Conservation (phyloP, 1,140 invertebrate genomes). For the Megalonaias nervosa region DNA sequence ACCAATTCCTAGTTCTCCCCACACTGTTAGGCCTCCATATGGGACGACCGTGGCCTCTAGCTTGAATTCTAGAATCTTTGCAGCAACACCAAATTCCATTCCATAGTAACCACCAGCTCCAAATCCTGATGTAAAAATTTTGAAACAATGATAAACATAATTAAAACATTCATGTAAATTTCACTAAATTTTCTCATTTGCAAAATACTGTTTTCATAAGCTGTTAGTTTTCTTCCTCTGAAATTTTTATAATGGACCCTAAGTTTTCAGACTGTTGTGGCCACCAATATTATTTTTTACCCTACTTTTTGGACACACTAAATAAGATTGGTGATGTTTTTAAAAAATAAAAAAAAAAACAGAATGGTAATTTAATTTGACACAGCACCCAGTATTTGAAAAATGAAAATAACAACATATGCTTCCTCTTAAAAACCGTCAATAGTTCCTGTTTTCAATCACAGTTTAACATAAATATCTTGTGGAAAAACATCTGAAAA, state of each 20-base stretch:
- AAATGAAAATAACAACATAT: no score
- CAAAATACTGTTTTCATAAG: no score
- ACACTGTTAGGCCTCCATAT: conserved; percentile 36
- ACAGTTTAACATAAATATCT: no score
- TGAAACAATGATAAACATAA: neutral
- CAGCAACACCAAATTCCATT: conserved; percentile 41
- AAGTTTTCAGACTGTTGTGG: neutral
- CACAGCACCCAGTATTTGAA: no score
- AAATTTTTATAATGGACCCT: neutral
- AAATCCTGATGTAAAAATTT: conserved; percentile 38
- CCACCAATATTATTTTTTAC: neutral
- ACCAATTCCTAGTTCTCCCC: conserved; percentile 39
- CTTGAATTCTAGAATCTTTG: conserved; percentile 42
- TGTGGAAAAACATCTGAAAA: no score
- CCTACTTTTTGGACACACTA: no score
- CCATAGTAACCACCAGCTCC: conserved; percentile 49
- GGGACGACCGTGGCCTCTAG: conserved; percentile 30
- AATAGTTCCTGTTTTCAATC: no score
- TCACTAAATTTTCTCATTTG: no score
- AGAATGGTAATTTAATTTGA: no score
- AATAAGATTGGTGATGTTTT: no score
- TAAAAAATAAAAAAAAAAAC: no score
- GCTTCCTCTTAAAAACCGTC: no score
- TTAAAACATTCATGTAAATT: neutral
- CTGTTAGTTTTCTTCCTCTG: neutral